phyloP scores from a whole-genome alignment of 2,113 vertebrate species.

The Neoarius graeffei region DNA sequence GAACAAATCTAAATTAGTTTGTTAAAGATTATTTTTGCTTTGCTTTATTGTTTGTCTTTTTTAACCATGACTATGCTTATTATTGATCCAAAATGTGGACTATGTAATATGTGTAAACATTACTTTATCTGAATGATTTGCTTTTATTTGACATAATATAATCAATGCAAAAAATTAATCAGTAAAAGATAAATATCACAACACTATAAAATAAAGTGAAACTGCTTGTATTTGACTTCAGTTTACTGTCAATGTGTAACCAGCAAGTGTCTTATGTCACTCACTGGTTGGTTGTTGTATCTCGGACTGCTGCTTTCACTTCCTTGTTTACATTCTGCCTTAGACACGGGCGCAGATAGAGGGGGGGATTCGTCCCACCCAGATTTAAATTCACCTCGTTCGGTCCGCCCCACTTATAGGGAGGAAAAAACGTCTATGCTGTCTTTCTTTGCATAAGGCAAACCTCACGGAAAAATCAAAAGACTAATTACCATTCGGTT shows the following conservation, averaged over 20 bases:
- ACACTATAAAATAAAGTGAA: background rate
- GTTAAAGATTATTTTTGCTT: background rate
- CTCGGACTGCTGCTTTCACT: no score
- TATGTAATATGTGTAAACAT: background rate
- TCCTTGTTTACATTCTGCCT: no score
- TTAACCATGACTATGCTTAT: background rate
- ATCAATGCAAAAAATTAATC: conserved; percentile 7
- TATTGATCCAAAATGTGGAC: background rate
- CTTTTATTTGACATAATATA: background rate
- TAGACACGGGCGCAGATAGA: no score
- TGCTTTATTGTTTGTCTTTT: background rate
- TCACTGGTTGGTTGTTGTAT: no score
- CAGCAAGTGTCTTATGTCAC: no score
- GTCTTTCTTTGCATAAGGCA: no score
- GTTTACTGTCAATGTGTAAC: background rate
- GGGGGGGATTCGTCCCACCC: no score
- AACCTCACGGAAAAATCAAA: no score
- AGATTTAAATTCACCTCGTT: no score
- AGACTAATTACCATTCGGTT: no score
- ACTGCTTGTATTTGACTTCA: background rate
- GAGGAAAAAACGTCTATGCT: no score
- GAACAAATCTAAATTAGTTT: background rate
- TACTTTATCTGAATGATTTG: background rate
- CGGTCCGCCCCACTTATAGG: no score
- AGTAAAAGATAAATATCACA: background rate